These are phyloP conservation scores for Pterocles gutturalis DNA, from an alignment of 2,113 vertebrate genomes.

Conservation along the genomic window DNA sequence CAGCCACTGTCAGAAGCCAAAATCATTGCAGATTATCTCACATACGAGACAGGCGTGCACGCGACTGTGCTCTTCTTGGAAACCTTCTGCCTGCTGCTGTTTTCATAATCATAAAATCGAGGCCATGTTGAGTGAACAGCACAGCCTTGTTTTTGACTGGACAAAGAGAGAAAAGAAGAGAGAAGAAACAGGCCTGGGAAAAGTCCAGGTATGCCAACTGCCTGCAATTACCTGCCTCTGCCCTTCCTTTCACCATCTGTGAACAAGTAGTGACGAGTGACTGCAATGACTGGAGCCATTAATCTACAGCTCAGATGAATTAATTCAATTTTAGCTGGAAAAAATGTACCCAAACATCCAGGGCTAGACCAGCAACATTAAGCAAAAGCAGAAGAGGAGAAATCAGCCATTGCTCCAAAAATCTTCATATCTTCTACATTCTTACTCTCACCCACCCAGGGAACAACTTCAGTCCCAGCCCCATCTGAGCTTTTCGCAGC, in stretches of 20 bases:
- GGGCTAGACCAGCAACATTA: not conserved
- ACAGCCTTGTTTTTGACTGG: not conserved
- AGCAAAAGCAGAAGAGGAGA: not conserved
- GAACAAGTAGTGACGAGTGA: constrained; percentile 32
- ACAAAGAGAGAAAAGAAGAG: constrained; percentile 10
- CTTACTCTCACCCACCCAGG: not conserved
- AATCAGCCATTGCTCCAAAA: not conserved
- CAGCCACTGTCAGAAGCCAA: constrained; percentile 39
- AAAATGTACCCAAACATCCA: not conserved
- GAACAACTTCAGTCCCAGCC: not conserved
- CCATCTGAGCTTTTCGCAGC: not conserved
- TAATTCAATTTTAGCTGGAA: not conserved
- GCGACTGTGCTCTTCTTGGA: not conserved
- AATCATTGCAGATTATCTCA: constrained; percentile 26
- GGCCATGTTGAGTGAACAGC: not conserved
- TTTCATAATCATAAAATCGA: constrained; percentile 7
- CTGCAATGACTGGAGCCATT: not conserved
- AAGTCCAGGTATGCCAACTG: constrained; percentile 10
- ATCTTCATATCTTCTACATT: not conserved
- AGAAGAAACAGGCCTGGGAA: constrained; percentile 37
- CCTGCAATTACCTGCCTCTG: constrained; percentile 29
- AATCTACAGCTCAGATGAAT: not conserved
- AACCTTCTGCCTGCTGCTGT: constrained; percentile 1
- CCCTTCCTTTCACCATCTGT: constrained; percentile 8
- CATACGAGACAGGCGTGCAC: not conserved